These are phyloP conservation scores for Dynastes maya DNA, from an alignment of 2,888 invertebrate species.

Conservation along the genomic window DNA sequence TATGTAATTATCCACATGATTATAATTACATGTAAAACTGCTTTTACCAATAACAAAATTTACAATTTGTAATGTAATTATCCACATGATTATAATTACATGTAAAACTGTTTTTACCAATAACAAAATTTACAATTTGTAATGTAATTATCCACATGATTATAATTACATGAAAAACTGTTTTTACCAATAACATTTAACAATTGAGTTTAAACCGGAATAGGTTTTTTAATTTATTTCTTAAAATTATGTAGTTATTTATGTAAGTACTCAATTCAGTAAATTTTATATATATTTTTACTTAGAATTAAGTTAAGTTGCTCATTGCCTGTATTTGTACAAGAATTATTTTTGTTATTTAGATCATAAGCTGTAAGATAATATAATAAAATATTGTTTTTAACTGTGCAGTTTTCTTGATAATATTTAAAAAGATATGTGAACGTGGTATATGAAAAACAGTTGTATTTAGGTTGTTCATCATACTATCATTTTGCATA, in stretches of 20 bases:
- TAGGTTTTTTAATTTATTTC: not conserved
- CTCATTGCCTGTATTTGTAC: slow-evolving; percentile 49
- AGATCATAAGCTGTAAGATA: slow-evolving; percentile 55
- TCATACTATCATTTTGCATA: too few relatives aligned
- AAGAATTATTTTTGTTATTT: slow-evolving; percentile 57
- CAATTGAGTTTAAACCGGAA: too few relatives aligned
- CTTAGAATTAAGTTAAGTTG: slow-evolving; percentile 17
- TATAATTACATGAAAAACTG: not conserved
- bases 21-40: not conserved
- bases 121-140: too few relatives aligned
- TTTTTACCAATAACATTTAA: too few relatives aligned
- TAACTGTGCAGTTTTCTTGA: slow-evolving; percentile 38
- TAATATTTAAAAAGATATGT: not conserved
- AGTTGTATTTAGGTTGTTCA: not conserved
- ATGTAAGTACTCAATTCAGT: not conserved
- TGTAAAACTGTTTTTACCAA: not conserved
- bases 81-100: not conserved
- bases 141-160: not conserved
- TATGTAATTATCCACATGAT: not conserved
- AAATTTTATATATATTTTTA: slow-evolving; percentile 30
- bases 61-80: not conserved
- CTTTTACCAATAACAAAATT: too few relatives aligned
- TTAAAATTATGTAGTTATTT: slow-evolving; percentile 6
- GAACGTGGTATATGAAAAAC: not conserved
- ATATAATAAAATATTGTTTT: slow-evolving; percentile 54